Evolutionary conservation across 1,140 invertebrate species (phyloP), one percentile per base, ranked within the genome.

Genomic region (Drosophila persimilis): DNA sequence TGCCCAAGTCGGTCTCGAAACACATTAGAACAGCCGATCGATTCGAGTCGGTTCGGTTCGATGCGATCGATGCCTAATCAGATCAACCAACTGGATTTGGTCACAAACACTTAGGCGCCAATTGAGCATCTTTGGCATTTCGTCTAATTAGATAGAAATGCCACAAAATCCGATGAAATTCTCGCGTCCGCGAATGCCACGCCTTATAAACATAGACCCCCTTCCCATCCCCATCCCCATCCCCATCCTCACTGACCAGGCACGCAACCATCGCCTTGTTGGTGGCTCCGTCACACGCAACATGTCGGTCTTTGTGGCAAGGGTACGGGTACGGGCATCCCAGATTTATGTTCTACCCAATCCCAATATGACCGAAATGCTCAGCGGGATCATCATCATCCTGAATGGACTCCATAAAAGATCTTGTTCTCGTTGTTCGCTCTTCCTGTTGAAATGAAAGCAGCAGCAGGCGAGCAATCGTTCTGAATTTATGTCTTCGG

Each of bases 111-210:
- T 89, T 89, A 73, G 78, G 75, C 78, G 86, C 83, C 80, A 86
- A 90, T 86, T 83, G 86, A 86, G 79, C 67, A 83, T 83, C 83
- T 83, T 83, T 84, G 83, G 83, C 78, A 88, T 89, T 88, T 78
- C 64, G 64, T 79, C 86, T 88, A 88, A 88, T 88, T 88, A 88
- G 72, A 73, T 26, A 17, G 66, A 60, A 79, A 88, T 88, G 72
- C 75, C 75, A 48, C 66, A 60, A 47, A 56, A 73, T 67, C 58
- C 56, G 59, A 48, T 61, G 58, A 76, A 61, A 76, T 79, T 85
- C 80, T 76, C 61, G 66, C 67, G 56, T 43, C 17, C 60, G 4
- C 31, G 65, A 11, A 61, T 66, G 67, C 70, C 70, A 73, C 69
- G 69, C 70, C 70, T 53, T 63, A 54, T 63, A 41, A 29, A 54